Percentiles rank a stretch among this genome's conserved stretches.
phyloP scores from a whole-genome alignment of 2,113 vertebrate species.

The Phoenicopterus ruber region DNA sequence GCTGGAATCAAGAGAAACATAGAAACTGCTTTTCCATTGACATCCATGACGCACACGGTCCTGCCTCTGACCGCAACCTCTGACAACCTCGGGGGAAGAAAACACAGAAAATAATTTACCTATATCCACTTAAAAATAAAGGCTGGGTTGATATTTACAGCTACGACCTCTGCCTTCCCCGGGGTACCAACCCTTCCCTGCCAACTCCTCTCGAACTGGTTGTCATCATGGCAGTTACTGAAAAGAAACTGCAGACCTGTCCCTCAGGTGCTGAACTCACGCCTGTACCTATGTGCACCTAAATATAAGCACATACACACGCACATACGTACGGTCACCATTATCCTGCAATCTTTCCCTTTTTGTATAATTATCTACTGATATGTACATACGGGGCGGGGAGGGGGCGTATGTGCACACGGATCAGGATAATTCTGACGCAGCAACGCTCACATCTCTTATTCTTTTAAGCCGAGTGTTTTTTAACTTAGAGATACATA shows the following conservation, averaged over 20 bases:
- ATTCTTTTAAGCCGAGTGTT: background rate
- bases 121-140: background rate
- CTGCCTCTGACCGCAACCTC: background rate
- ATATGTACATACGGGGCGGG: accelerated
- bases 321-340: background rate
- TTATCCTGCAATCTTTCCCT: background rate
- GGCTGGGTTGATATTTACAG: background rate
- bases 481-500: background rate
- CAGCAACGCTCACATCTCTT: background rate
- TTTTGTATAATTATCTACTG: background rate
- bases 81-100: background rate
- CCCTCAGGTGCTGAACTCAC: background rate
- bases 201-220: background rate
- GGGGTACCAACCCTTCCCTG: background rate
- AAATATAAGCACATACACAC: background rate
- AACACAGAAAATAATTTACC: background rate
- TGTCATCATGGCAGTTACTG: too few relatives aligned
- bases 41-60: background rate
- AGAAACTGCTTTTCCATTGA: background rate
- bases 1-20: background rate
- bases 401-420: too few relatives aligned
- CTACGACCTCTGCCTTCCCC: background rate
- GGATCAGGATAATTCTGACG: background rate
- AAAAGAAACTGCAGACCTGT: background rate
- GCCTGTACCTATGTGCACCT: accelerated